phyloP scores from a whole-genome alignment of 1,140 invertebrate species.

The Diorhabda sublineata region DNA sequence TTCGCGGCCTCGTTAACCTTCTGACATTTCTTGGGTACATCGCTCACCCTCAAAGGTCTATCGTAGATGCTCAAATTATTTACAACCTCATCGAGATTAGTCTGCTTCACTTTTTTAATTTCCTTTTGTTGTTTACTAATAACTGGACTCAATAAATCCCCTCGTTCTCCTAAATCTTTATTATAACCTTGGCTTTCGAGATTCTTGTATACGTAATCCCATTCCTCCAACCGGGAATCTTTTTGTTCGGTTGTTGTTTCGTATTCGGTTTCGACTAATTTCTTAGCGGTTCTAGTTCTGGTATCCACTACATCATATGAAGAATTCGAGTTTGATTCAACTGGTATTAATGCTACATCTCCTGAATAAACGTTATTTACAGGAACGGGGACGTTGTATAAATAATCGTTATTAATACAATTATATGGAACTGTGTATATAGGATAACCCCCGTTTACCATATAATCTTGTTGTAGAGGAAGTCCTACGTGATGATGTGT shows the following conservation, averaged over 20 bases:
- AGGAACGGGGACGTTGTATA: background rate
- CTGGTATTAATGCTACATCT: conserved; percentile 64
- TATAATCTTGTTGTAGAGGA: conserved; percentile 20
- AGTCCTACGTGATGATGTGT: conserved; percentile 21
- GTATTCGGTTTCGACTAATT: conserved; percentile 21
- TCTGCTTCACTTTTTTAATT: conserved; percentile 49
- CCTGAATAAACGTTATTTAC: conserved; percentile 31
- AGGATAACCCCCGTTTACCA: conserved; percentile 27
- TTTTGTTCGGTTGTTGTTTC: conserved; percentile 32
- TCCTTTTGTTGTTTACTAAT: conserved; percentile 42
- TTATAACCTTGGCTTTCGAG: conserved; percentile 68
- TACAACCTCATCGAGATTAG: conserved; percentile 52
- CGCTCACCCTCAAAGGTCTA: conserved; percentile 54
- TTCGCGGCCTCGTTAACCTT: conserved; percentile 41
- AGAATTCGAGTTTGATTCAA: conserved; percentile 51
- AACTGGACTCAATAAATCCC: conserved; percentile 55
- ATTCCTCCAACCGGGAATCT: conserved; percentile 61
- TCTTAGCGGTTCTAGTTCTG: conserved; percentile 20
- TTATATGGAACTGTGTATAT: conserved; percentile 20
- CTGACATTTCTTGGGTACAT: conserved; percentile 52
- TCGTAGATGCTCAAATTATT: conserved; percentile 46
- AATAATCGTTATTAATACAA: conserved; percentile 1
- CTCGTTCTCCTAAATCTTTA: conserved; percentile 61
- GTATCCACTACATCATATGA: conserved; percentile 30
- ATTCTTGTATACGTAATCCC: conserved; percentile 76